Percentiles rank a stretch among this genome's conserved stretches.
phyloP scores from a whole-genome alignment of 2,888 invertebrate species.

The Eupeodes latifasciatus region DNA sequence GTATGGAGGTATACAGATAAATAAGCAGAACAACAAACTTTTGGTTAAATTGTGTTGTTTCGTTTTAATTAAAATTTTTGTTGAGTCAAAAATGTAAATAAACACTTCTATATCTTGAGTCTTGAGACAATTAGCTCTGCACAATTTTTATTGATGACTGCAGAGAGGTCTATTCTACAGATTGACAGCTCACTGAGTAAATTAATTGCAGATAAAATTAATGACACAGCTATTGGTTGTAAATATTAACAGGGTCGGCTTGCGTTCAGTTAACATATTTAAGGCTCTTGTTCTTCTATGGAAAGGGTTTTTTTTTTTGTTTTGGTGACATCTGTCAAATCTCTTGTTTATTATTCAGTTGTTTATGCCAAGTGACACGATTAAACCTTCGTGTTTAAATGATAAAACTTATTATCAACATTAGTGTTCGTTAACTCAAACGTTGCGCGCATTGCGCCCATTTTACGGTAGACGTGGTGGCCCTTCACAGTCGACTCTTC shows the following conservation, averaged over 20 bases:
- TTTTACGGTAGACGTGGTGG: too few species aligned
- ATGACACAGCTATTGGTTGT: constrained; percentile 25
- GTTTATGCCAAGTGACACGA: too few species aligned
- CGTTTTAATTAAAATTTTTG: constrained; percentile 39
- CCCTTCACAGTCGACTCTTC: too few species aligned
- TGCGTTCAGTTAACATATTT: background rate
- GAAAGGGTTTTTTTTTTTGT: too few species aligned
- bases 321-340: too few species aligned
- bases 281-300: background rate
- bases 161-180: background rate
- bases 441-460: too few species aligned
- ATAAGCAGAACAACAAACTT: background rate
- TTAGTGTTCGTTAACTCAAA: too few species aligned
- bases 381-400: too few species aligned
- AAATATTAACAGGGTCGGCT: background rate
- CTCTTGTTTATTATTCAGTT: too few species aligned
- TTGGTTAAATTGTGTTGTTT: constrained; percentile 5
- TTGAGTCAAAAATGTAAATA: constrained; percentile 21
- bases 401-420: too few species aligned
- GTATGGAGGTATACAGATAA: background rate
- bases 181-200: constrained; percentile 64
- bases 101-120: constrained; percentile 10
- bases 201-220: constrained; percentile 68
- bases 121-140: constrained; percentile 52
- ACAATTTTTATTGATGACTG: background rate